Conservation (phyloP, 2,113 vertebrate species). For the Bufo bufo region DNA sequence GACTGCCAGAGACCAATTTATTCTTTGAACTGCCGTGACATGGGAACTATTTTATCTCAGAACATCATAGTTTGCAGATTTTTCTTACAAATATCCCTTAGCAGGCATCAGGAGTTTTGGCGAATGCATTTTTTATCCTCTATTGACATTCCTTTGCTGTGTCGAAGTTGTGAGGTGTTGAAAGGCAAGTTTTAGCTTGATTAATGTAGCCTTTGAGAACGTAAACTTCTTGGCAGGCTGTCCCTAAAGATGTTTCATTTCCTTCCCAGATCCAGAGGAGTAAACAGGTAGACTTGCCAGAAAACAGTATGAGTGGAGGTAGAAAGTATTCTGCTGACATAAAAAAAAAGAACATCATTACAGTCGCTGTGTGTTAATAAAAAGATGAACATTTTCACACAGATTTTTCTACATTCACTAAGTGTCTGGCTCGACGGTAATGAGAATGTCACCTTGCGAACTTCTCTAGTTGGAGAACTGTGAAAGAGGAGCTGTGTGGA, state of each 20-base stretch:
- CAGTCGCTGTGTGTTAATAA: conserved; percentile 32
- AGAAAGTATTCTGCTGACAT: conserved; percentile 54
- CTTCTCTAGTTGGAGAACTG: conserved; percentile 30
- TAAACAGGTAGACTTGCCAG: conserved; percentile 57
- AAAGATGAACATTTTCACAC: conserved; percentile 50
- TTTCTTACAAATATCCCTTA: conserved; percentile 64
- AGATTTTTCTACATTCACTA: neutral
- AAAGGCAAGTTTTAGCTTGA: conserved; percentile 65
- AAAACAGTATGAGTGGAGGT: conserved; percentile 45
- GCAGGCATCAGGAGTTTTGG: conserved; percentile 61
- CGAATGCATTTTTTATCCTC: conserved; percentile 62
- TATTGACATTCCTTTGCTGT: conserved; percentile 55
- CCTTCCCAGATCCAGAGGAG: conserved; percentile 5
- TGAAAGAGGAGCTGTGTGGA: conserved; percentile 44
- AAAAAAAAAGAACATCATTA: conserved; percentile 57
- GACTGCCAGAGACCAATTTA: conserved; percentile 64
- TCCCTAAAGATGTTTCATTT: conserved; percentile 51
- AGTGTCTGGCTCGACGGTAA: conserved; percentile 49
- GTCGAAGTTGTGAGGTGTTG: conserved; percentile 62
- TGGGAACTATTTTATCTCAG: conserved; percentile 63
- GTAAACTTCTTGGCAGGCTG: conserved; percentile 59
- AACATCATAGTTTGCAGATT: conserved; percentile 60
- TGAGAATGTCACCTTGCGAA: conserved; percentile 32
- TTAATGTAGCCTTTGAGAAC: conserved; percentile 65
- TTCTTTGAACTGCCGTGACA: conserved; percentile 61